Evolutionary conservation across 2,888 invertebrate species (phyloP).

Genomic region (Sesia bembeciformis): DNA sequence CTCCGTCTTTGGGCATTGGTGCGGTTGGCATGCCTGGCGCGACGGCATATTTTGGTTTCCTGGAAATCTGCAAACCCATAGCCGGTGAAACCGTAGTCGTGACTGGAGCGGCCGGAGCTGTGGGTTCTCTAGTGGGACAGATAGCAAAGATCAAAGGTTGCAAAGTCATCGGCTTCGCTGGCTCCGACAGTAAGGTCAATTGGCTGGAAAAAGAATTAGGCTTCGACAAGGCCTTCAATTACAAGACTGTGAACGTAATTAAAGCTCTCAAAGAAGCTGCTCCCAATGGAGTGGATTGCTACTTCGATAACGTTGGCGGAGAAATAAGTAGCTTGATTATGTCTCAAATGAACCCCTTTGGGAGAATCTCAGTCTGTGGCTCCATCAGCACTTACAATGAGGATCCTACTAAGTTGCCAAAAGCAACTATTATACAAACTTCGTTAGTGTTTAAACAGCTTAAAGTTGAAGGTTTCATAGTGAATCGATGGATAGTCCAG

Average conservation of each 20-base stretch:
- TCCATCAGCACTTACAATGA: slow-evolving; percentile 72
- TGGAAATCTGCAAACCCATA: slow-evolving; percentile 80
- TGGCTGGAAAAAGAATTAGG: slow-evolving; percentile 79
- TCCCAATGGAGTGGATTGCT: slow-evolving; percentile 82
- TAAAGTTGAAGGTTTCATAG: slow-evolving; percentile 71
- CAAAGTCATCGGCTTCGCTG: slow-evolving; percentile 80
- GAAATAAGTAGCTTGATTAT: slow-evolving; percentile 75
- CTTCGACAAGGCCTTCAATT: slow-evolving; percentile 82
- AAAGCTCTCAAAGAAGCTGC: slow-evolving; percentile 76
- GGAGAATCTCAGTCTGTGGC: slow-evolving; percentile 78
- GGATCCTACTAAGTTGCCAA: slow-evolving; percentile 2
- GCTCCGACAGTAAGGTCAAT: slow-evolving; percentile 79
- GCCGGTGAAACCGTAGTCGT: slow-evolving; percentile 81
- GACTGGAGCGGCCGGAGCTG: slow-evolving; percentile 83
- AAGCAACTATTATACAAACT: slow-evolving; percentile 45
- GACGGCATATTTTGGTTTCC: slow-evolving; percentile 81
- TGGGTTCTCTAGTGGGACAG: slow-evolving; percentile 83
- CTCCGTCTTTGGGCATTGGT: slow-evolving; percentile 74
- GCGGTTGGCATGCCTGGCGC: slow-evolving; percentile 80
- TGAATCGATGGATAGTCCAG: slow-evolving; percentile 53
- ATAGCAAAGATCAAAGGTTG: slow-evolving; percentile 81
- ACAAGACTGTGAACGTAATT: slow-evolving; percentile 75
- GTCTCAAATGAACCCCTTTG: slow-evolving; percentile 73
- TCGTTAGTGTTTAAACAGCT: slow-evolving; percentile 64
- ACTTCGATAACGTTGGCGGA: slow-evolving; percentile 85